A percentile compares a stretch with the other conserved stretches of the same genome.
These are phyloP conservation scores for Caenorhabditis sp. DNA, from an alignment of 2,888 invertebrate species.

Conservation along the genomic window DNA sequence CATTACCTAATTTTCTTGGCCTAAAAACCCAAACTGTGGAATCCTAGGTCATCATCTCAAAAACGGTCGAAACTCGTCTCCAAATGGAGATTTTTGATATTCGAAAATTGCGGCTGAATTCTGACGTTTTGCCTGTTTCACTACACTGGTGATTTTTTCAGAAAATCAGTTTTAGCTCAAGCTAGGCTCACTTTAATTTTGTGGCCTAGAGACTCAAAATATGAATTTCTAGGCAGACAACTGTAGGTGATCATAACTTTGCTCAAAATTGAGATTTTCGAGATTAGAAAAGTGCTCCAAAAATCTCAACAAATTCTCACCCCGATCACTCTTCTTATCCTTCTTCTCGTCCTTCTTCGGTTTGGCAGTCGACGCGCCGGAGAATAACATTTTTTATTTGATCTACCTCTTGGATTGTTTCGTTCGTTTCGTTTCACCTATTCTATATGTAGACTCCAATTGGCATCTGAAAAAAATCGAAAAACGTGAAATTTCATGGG, in stretches of 20 bases:
- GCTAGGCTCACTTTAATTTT: too few relatives aligned
- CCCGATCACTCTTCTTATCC: slow-evolving; percentile 77
- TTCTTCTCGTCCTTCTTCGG: slow-evolving; percentile 79
- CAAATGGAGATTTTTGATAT: too few relatives aligned
- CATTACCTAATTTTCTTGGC: too few relatives aligned
- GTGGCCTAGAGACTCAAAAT: background rate
- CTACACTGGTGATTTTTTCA: too few relatives aligned
- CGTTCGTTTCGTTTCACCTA: slow-evolving; percentile 8
- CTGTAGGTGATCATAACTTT: background rate
- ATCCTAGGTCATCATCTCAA: too few relatives aligned
- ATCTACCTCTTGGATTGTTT: background rate
- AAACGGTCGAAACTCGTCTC: too few relatives aligned
- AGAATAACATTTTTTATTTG: slow-evolving; percentile 71
- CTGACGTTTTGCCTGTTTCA: too few relatives aligned
- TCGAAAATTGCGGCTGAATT: too few relatives aligned
- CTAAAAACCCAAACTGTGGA: too few relatives aligned
- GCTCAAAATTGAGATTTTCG: background rate
- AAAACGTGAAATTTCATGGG: background rate
- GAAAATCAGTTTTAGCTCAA: too few relatives aligned
- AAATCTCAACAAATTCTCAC: slow-evolving; percentile 43
- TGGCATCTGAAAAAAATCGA: slow-evolving; percentile 31
- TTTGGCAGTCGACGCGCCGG: slow-evolving; percentile 74
- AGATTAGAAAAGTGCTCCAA: background rate
- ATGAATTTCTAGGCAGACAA: background rate
- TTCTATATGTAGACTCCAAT: slow-evolving; percentile 9